Evolutionary conservation across 2,113 vertebrate species (phyloP).

Genomic region (Alexandromys fortis): DNA sequence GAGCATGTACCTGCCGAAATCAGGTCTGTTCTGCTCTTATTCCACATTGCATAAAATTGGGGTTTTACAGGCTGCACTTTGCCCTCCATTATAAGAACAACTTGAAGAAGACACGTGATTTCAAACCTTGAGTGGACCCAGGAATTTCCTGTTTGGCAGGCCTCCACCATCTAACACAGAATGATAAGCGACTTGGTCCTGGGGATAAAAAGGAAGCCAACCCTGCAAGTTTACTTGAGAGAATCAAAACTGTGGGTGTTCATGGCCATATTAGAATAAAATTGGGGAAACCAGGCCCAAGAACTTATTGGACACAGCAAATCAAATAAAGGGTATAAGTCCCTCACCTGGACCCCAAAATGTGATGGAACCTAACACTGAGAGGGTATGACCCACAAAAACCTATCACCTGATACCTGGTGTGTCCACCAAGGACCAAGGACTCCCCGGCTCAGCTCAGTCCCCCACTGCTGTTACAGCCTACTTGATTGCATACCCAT

Average conservation of each 20-base stretch:
- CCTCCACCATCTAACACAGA: neutral
- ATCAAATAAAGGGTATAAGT: neutral
- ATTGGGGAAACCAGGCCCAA: neutral
- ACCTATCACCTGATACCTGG: neutral
- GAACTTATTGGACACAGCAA: neutral
- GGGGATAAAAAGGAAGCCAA: neutral
- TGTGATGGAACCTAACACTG: neutral
- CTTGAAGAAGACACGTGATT: neutral
- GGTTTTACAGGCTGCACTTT: neutral
- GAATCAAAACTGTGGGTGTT: neutral
- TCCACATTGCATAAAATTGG: neutral
- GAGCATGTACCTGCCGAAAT: neutral
- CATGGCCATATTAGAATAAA: neutral
- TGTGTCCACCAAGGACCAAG: neutral
- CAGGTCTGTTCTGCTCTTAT: neutral
- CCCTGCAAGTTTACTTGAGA: neutral
- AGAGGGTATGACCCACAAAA: neutral
- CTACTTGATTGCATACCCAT: neutral
- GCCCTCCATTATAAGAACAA: neutral
- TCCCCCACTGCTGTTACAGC: neutral
- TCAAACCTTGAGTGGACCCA: neutral
- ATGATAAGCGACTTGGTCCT: neutral
- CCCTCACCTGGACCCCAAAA: neutral
- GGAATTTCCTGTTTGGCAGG: neutral
- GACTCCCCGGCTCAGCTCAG: neutral